These are phyloP conservation scores for Tineola bisselliella DNA, from an alignment of 2,888 invertebrate species.

Conservation along the genomic window DNA sequence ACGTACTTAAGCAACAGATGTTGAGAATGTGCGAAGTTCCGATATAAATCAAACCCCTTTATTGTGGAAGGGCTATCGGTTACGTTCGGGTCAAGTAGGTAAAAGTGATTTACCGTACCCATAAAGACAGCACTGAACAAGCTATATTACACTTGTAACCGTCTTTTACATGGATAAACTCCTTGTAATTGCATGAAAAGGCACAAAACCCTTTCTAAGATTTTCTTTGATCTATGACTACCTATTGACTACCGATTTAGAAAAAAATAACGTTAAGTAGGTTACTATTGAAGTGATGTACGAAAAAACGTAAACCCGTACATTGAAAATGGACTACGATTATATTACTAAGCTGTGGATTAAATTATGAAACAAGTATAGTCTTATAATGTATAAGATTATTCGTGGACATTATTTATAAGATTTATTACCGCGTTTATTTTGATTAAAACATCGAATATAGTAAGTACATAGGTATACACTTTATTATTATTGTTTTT, in stretches of 20 bases:
- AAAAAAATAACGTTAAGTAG: too few species aligned
- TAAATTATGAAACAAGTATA: too few species aligned
- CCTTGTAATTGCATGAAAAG: not conserved
- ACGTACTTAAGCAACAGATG: slow-evolving; percentile 48
- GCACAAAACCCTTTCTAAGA: not conserved
- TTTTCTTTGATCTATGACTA: not conserved
- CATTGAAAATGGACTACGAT: too few species aligned
- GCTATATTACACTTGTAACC: slow-evolving; percentile 31
- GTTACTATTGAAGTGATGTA: too few species aligned
- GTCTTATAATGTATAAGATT: too few species aligned
- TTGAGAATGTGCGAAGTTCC: slow-evolving; percentile 58
- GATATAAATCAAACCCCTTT: slow-evolving; percentile 64
- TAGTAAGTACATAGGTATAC: too few species aligned
- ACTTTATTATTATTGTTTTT: too few species aligned
- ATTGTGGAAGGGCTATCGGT: slow-evolving; percentile 52
- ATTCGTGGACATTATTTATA: too few species aligned
- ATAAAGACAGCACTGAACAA: slow-evolving; percentile 52
- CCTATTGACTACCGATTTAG: not conserved
- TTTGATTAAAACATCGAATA: too few species aligned
- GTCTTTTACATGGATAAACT: not conserved
- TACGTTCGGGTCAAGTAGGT: slow-evolving; percentile 55
- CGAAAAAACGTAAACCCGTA: too few species aligned
- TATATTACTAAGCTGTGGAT: too few species aligned
- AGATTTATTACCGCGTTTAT: too few species aligned
- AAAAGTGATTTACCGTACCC: slow-evolving; percentile 53